Evolutionary conservation across 2,888 invertebrate species (phyloP), one percentile per base, ranked within the genome.

Genomic region (Lapara coniferarum): DNA sequence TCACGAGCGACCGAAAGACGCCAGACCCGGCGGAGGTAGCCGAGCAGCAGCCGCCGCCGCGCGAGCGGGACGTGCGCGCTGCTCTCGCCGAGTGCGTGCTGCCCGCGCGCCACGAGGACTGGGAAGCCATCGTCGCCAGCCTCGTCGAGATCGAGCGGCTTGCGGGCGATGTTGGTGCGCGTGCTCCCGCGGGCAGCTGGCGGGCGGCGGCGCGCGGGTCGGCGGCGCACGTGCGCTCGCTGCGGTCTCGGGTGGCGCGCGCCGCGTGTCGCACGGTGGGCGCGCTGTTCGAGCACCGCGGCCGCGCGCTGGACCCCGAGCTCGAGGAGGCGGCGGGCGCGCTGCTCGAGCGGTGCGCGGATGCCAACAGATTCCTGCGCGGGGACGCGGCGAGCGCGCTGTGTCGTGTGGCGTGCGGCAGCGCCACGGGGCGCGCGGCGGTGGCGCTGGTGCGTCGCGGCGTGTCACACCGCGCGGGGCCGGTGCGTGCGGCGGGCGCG

Each of bases 221-320:
- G 37, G 95, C 97, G 0, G 94, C 95, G 72, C 97, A 98, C 81
- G 96, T 98, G 66, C 96, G 97, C 76, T 99, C 98, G 88, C 94
- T 99, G 72, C 95, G 99, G 37, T 99, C 99, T 0, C 98, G 98
- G 85, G 98, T 98, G 0, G 97, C 99, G 0, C 95, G 99, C 66
- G 95, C 97, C 5, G 98, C 99, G 16, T 98, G 99, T 82, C 95
- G 96, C 72, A 96, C 97, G 10, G 94, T 98, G 57, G 96, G 96
- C 0, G 97, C 98, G 72, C 89, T 99, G 76, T 99, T 98, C 85
- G 91, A 93, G 46, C 89, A 95, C 5, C 95, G 96, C 71, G 94
- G 94, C 2, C 94, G 94, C 10, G 88, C 85, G 7, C 82, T 95
- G 3, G 95, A 95, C 57, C 90, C 97, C 92, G 98, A 99, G 89